phyloP scores from a whole-genome alignment of 2,113 vertebrate genomes.

The Chloroceryle aenea region DNA sequence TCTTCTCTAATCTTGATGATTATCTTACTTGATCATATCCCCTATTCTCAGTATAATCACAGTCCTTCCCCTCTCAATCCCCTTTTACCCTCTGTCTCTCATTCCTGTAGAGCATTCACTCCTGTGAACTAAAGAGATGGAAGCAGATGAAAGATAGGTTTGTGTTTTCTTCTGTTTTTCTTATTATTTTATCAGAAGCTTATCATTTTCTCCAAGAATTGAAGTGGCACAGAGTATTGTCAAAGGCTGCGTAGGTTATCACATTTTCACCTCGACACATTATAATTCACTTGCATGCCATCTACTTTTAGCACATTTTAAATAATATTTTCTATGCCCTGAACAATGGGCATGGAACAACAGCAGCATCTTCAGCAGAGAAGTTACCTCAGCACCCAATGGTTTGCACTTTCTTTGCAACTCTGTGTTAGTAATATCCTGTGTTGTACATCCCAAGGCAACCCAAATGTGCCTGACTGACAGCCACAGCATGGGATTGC shows the following conservation, averaged over 20 bases:
- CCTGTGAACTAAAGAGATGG: neutral
- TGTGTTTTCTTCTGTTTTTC: neutral
- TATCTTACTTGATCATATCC: neutral
- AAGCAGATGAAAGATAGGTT: slow-evolving; percentile 20
- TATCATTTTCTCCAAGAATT: neutral
- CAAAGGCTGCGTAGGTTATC: neutral
- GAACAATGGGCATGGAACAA: neutral
- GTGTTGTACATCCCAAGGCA: neutral
- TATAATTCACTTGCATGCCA: neutral
- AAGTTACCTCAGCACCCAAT: neutral
- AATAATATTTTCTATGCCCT: neutral
- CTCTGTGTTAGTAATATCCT: neutral
- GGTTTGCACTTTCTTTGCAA: neutral
- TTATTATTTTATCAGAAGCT: slow-evolving; percentile 17
- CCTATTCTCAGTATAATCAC: neutral
- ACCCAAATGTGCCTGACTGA: accelerated
- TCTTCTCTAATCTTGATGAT: slow-evolving; percentile 1
- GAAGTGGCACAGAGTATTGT: neutral
- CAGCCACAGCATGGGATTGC: neutral
- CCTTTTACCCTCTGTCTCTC: neutral
- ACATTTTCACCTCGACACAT: neutral
- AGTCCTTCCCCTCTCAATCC: neutral
- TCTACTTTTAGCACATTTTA: neutral
- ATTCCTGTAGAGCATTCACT: neutral
- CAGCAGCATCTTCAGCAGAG: neutral